These are phyloP conservation scores for Drosophila subpulchrella DNA, from an alignment of 1,140 invertebrate genomes.

Conservation along the genomic window DNA sequence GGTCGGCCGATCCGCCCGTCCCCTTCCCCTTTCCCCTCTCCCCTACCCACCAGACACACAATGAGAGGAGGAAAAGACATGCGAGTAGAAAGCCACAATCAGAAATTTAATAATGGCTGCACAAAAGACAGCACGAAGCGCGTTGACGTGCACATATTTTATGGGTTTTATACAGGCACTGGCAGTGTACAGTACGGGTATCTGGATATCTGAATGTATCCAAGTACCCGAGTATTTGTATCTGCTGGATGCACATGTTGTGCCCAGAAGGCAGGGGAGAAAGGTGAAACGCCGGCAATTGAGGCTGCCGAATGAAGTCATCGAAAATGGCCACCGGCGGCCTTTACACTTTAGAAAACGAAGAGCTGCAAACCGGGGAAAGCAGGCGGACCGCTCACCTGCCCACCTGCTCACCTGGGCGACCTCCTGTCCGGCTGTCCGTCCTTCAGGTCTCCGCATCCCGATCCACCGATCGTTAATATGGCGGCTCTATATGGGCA, in stretches of 20 bases:
- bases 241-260: slow-evolving; percentile 73
- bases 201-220: slow-evolving; percentile 2
- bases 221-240: slow-evolving; percentile 40
- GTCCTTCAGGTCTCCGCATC: slow-evolving; percentile 22
- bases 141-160: slow-evolving; percentile 83
- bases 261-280: slow-evolving; percentile 34
- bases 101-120: slow-evolving; percentile 84
- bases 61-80: slow-evolving; percentile 54
- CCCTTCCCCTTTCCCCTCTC: background rate
- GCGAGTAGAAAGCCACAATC: slow-evolving; percentile 82
- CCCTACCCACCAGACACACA: slow-evolving; percentile 33
- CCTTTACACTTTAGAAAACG: background rate
- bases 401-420: slow-evolving; percentile 53
- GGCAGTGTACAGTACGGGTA: slow-evolving; percentile 14
- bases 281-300: slow-evolving; percentile 55
- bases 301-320: slow-evolving; percentile 68
- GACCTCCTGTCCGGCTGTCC: slow-evolving; percentile 21
- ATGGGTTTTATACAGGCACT: slow-evolving; percentile 74
- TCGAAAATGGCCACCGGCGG: slow-evolving; percentile 62
- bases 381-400: slow-evolving; percentile 35
- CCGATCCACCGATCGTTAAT: slow-evolving; percentile 51
- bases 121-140: slow-evolving; percentile 76
- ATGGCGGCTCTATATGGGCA: slow-evolving; percentile 10
- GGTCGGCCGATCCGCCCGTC: background rate
- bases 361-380: background rate